Percentiles rank a stretch among this genome's conserved stretches.
These are phyloP conservation scores for Euwallacea similis DNA, from an alignment of 1,140 invertebrate species.

Conservation along the genomic window DNA sequence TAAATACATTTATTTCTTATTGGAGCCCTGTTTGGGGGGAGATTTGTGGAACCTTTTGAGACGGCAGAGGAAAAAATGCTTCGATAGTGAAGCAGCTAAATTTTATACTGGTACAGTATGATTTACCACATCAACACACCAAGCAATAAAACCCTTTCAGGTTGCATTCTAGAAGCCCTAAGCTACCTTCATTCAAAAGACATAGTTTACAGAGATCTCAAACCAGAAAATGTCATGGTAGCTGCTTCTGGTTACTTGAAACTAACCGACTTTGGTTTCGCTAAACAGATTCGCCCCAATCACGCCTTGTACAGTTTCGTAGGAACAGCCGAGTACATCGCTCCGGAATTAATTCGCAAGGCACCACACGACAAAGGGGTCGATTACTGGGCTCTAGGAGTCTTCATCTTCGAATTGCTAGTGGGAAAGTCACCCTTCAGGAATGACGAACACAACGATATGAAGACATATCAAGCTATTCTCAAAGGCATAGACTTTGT, in stretches of 20 bases:
- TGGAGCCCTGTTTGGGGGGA: slow-evolving; percentile 95
- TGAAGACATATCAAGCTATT: slow-evolving; percentile 97
- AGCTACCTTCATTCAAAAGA: slow-evolving; percentile 85
- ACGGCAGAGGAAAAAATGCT: slow-evolving; percentile 70
- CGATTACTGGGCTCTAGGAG: slow-evolving; percentile 94
- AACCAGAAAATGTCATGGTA: slow-evolving; percentile 93
- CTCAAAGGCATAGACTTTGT: slow-evolving; percentile 87
- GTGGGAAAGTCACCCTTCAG: slow-evolving; percentile 94
- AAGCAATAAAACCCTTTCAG: slow-evolving; percentile 56
- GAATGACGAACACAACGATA: slow-evolving; percentile 79
- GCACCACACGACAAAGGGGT: slow-evolving; percentile 89
- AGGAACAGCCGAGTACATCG: slow-evolving; percentile 90
- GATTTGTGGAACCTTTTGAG: slow-evolving; percentile 95
- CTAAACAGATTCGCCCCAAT: slow-evolving; percentile 77
- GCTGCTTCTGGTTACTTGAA: slow-evolving; percentile 88
- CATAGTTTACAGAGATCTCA: slow-evolving; percentile 92
- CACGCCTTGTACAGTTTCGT: slow-evolving; percentile 97
- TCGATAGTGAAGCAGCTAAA: slow-evolving; percentile 81
- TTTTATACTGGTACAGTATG: slow-evolving; percentile 67
- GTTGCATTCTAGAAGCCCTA: slow-evolving; percentile 89
- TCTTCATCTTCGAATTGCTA: slow-evolving; percentile 89
- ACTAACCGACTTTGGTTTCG: slow-evolving; percentile 98
- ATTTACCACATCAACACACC: too few relatives aligned
- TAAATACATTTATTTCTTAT: slow-evolving; percentile 95
- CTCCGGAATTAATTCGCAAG: slow-evolving; percentile 94